These are phyloP conservation scores for Apoda limacodes DNA, from an alignment of 2,888 invertebrate species.

Conservation along the genomic window DNA sequence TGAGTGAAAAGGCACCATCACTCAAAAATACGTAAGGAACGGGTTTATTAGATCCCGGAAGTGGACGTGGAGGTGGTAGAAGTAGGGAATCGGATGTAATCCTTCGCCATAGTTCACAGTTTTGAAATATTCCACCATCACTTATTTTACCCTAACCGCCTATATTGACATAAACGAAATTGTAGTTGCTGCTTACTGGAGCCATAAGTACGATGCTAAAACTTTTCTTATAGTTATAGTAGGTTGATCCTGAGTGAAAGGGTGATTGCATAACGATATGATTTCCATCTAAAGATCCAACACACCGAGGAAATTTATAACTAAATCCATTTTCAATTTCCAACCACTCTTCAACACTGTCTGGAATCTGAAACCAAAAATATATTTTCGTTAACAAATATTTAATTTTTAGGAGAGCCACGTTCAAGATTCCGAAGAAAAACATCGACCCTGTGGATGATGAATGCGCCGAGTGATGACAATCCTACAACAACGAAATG, in stretches of 20 bases:
- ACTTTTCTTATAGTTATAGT: slow-evolving; percentile 17
- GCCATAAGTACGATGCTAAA: slow-evolving; percentile 21
- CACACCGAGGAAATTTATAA: slow-evolving; percentile 7
- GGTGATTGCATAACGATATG: slow-evolving; percentile 16
- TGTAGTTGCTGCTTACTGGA: slow-evolving; percentile 17
- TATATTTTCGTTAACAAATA: too few species aligned
- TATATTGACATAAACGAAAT: slow-evolving; percentile 18
- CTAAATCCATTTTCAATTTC: too few species aligned
- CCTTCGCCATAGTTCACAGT: slow-evolving; percentile 22
- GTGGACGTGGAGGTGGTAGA: slow-evolving; percentile 18
- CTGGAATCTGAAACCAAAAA: too few species aligned
- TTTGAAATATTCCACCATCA: slow-evolving; percentile 20
- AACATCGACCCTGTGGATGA: background rate
- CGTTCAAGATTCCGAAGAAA: background rate
- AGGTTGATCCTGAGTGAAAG: slow-evolving; percentile 14
- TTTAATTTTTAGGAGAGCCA: too few species aligned
- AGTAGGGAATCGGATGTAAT: slow-evolving; percentile 19
- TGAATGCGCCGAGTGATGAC: background rate
- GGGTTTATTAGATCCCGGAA: slow-evolving; percentile 12
- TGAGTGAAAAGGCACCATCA: slow-evolving; percentile 19
- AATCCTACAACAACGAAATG: background rate
- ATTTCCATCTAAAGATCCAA: slow-evolving; percentile 7
- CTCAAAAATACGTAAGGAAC: slow-evolving; percentile 17
- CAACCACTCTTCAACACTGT: slow-evolving; percentile 3
- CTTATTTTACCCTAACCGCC: slow-evolving; percentile 24